These are phyloP conservation scores for Epistrophe eligans DNA, from an alignment of 2,888 invertebrate species.

Conservation along the genomic window DNA sequence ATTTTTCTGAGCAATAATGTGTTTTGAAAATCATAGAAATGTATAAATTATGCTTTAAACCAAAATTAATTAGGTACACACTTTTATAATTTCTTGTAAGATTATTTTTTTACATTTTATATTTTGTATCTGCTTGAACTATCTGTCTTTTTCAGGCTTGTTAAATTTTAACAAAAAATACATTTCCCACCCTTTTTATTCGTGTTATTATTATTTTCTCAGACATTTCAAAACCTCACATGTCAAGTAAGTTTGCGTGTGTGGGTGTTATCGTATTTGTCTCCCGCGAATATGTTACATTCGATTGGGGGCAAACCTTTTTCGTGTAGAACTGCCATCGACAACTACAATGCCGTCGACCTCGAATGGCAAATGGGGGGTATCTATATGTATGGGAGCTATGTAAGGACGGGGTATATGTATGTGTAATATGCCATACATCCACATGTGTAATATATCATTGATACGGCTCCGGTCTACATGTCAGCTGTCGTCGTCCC, in stretches of 20 bases:
- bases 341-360: constrained; percentile 57
- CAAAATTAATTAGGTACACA: no score
- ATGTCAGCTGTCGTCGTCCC: constrained; percentile 72
- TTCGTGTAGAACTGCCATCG: constrained; percentile 70
- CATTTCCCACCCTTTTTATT: not conserved
- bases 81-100: no score
- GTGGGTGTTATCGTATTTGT: constrained; percentile 45
- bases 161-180: not conserved
- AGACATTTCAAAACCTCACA: constrained; percentile 17
- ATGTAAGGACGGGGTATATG: not conserved
- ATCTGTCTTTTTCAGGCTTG: not conserved
- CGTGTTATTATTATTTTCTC: constrained; percentile 4
- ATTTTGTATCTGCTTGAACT: not conserved
- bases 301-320: constrained; percentile 72
- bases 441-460: constrained; percentile 73
- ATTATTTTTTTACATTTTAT: no score
- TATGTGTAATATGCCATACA: constrained; percentile 63
- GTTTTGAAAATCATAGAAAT: no score
- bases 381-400: not conserved
- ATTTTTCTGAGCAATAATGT: no score
- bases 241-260: not conserved
- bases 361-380: constrained; percentile 10
- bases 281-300: constrained; percentile 66
- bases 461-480: constrained; percentile 70
- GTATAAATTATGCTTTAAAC: no score